Percentiles rank a stretch among this genome's conserved stretches.
phyloP scores from a whole-genome alignment of 2,113 vertebrate genomes.

The Corythaixoides concolor region DNA sequence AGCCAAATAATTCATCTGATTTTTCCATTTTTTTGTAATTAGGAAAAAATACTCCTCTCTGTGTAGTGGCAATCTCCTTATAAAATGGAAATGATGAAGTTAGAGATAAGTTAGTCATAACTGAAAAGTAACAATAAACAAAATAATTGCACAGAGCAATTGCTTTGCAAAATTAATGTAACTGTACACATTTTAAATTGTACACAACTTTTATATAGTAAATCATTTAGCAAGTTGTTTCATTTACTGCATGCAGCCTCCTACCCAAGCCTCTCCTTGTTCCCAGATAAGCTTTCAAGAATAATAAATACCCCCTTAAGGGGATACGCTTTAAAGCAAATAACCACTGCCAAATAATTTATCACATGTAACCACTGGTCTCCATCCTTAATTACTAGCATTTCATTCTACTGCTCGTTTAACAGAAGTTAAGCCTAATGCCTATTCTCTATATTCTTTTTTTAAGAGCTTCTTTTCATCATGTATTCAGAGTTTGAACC shows the following conservation, averaged over 20 bases:
- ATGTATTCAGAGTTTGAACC: slow-evolving; percentile 8
- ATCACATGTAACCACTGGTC: slow-evolving; percentile 47
- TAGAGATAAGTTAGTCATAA: neutral
- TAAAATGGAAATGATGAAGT: neutral
- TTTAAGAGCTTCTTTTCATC: neutral
- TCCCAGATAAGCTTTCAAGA: slow-evolving; percentile 47
- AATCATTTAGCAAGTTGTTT: slow-evolving; percentile 48
- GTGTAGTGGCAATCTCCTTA: neutral
- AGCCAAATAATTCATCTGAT: neutral
- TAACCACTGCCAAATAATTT: slow-evolving; percentile 59
- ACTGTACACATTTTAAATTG: slow-evolving; percentile 26
- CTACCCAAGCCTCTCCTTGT: slow-evolving; percentile 18
- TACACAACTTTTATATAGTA: slow-evolving; percentile 22
- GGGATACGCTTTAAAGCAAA: slow-evolving; percentile 62
- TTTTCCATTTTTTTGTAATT: neutral
- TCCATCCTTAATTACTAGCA: slow-evolving; percentile 38
- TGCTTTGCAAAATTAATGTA: slow-evolving; percentile 40
- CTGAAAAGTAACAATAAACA: slow-evolving; percentile 14
- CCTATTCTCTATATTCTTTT: neutral
- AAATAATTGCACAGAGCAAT: neutral
- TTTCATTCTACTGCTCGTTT: slow-evolving; percentile 13
- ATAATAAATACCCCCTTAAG: slow-evolving; percentile 57
- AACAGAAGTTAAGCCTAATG: neutral
- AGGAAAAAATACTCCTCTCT: neutral
- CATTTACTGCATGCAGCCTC: slow-evolving; percentile 22